Conservation (phyloP, 1,140 invertebrate genomes). For the Capitella teleta region DNA sequence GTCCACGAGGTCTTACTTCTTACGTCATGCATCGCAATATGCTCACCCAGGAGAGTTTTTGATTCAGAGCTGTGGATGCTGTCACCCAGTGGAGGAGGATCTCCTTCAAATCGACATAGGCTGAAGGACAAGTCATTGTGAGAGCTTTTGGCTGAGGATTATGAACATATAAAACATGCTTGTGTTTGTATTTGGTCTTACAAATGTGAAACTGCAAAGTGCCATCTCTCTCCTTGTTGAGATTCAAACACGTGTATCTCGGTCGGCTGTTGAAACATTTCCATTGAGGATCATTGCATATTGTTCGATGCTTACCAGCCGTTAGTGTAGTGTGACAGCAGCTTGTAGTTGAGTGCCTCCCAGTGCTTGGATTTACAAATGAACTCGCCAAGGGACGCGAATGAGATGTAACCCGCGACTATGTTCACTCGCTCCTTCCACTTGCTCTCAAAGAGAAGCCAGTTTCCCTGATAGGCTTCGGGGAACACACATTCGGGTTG, state of each 20-base stretch:
- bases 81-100: constrained; percentile 4
- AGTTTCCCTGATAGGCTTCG: constrained; percentile 8
- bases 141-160: constrained; percentile 4
- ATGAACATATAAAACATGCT: not conserved
- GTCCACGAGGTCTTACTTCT: constrained; percentile 39
- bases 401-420: not conserved
- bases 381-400: constrained; percentile 1
- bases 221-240: constrained; percentile 5
- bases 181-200: not conserved
- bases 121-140: constrained; percentile 5
- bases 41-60: constrained; percentile 6
- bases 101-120: constrained; percentile 8
- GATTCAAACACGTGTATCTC: constrained; percentile 8
- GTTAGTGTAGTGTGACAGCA: constrained; percentile 6
- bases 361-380: constrained; percentile 10
- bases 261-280: constrained; percentile 1
- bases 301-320: constrained; percentile 5
- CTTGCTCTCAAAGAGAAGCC: constrained; percentile 6
- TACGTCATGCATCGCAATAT: not conserved
- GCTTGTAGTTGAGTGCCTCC: constrained; percentile 4
- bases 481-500: constrained; percentile 8
- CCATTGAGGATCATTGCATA: not conserved
- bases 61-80: not conserved
- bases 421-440: constrained; percentile 6
- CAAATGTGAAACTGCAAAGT: not conserved